Base-by-base conservation (phyloP, 2,797 vertebrate species). In the Danionella dracula region DNA sequence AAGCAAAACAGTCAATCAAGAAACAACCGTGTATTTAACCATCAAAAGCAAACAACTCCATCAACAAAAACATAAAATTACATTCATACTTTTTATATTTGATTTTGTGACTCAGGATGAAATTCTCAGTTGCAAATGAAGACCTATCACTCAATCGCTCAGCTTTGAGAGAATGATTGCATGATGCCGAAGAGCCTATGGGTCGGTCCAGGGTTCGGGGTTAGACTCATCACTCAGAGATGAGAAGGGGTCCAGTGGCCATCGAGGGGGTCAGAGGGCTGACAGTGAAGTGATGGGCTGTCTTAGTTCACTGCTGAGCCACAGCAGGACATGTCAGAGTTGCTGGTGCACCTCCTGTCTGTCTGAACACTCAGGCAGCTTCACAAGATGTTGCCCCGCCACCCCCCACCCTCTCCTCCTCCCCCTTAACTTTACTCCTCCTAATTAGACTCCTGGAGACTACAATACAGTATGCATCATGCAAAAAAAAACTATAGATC, bases 251-350 rank as follows among this genome's bases (percentile, higher is more conserved):
- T 64, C 29, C 32, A 35, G 51, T 12, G 23, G 23, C 57, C 59
- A 76, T 80, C 82, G 84, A 75, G 81, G 82, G 86, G 89, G 91
- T 90, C 85, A 92, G 86, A 87, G 89, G 90, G 88, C 90, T 92
- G 91, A 93, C 92, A 93, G 87, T 85, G 84, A 89, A 88, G 83
- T 92, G 92, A 93, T 91, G 91, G 87, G 88, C 87, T 89, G 90
- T 92, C 92, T 88, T 90, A 89, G 88, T 83, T 84, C 79, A 85
- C 89, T 64, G 81, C 76, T 79, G 88, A 84, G 88, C 88, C 92
- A 79, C 92, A 93, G 91, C 90, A 78, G 92, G 92, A 88, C 73
- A 60, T 82, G 87, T 91, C 89, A 91, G 85, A 81, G 79, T 87
- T 86, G 85, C 86, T 82, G 86, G 88, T 79, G 82, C 84, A 77